Conservation (phyloP, 2,888 invertebrate genomes). For the Gryllus longicercus region DNA sequence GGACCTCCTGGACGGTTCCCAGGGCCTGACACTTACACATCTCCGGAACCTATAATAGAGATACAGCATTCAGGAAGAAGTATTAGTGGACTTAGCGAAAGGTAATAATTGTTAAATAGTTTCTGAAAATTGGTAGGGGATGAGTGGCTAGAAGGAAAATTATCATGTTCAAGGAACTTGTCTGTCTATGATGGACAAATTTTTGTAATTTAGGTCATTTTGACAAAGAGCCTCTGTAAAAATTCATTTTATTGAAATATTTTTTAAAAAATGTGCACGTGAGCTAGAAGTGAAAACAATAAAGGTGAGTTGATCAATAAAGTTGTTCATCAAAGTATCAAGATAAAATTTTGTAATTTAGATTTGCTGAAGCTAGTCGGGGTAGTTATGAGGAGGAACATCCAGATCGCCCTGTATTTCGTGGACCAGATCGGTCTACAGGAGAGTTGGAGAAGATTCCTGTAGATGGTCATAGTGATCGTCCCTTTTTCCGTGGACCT, state of each 20-base stretch:
- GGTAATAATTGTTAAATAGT: not conserved
- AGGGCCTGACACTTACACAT: not conserved
- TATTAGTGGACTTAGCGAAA: slow-evolving; percentile 20
- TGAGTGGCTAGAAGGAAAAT: no score
- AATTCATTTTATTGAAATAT: no score
- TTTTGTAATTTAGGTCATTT: no score
- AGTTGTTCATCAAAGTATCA: not conserved
- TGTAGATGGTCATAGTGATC: slow-evolving; percentile 24
- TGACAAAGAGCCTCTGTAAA: no score
- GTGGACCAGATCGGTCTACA: slow-evolving; percentile 35
- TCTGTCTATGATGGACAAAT: no score
- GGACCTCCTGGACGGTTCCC: slow-evolving; percentile 11
- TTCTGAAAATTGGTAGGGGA: no score
- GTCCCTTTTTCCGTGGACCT: slow-evolving; percentile 34
- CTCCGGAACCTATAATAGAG: slow-evolving; percentile 12
- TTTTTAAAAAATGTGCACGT: no score
- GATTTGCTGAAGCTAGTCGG: not conserved
- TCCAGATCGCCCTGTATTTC: slow-evolving; percentile 31
- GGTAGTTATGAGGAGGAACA: slow-evolving; percentile 19
- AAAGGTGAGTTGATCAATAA: not conserved
- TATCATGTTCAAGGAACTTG: no score
- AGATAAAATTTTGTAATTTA: not conserved
- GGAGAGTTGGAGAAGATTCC: slow-evolving; percentile 34
- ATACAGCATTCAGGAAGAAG: slow-evolving; percentile 11
- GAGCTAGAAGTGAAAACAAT: not conserved